Evolutionary conservation across 2,113 vertebrate species (phyloP), one percentile per base, ranked within the genome.

Genomic region (Cinclus mexicanus): DNA sequence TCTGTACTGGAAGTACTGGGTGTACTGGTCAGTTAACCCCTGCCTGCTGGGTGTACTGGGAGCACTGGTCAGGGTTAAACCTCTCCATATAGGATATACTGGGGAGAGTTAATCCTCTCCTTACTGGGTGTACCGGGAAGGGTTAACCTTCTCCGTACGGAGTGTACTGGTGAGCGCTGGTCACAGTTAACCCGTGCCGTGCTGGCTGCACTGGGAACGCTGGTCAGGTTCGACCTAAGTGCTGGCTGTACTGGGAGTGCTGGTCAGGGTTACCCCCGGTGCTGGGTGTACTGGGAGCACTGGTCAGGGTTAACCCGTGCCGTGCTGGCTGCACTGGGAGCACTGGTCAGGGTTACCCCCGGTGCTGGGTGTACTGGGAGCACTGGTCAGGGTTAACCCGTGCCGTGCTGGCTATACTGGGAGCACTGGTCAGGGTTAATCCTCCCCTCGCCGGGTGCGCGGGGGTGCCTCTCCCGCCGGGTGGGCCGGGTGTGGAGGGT

Each of bases 231-330:
- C n/a, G n/a, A n/a, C n/a, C n/a, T n/a, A n/a, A n/a, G 0, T 46
- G 20, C 61, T 19, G 41, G 42, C 1, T 37, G 41, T 31, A 44
- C 60, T 63, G 61, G 61, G 20, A 31, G 19, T 20, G 3, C 61
- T 31, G 60, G 19, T 3, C 13, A 1, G 18, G 12, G 37, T 14
- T 22, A 2, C 10, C 29, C 61, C 10, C 1, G 7, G 7, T 17
- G 6, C 63, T 44, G 41, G 41, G 14, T 4, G 41, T 15, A 63
- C 61, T 64, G 61, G 61, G 39, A 31, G 41, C 63, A 8, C 42
- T 46, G 63, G 31, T 18, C 14, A 5, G 26, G 16, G 50, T 52
- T 14, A 37, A 37, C 35, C 35, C 35, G 35, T 37, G 35, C 35
- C 35, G 7, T 17, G 6, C 63, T 44, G 41, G 41, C 20, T 4